Conservation (phyloP, 2,888 invertebrate species). For the Drosophila multiciliata region DNA sequence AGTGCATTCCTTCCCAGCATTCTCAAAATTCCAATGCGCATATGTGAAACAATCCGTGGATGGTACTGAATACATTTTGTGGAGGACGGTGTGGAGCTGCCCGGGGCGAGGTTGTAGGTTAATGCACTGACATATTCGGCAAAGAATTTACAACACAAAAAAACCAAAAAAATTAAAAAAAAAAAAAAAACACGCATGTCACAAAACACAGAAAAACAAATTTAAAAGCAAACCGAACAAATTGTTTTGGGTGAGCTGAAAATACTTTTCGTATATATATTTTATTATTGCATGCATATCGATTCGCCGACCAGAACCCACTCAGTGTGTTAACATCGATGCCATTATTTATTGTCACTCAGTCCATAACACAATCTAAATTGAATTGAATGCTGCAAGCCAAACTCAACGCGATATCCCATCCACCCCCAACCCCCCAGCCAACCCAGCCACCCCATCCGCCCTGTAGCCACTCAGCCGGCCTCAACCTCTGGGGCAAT, state of each 20-base stretch:
- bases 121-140: slow-evolving; percentile 51
- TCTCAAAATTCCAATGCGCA: slow-evolving; percentile 53
- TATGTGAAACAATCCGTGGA: slow-evolving; percentile 46
- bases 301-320: slow-evolving; percentile 27
- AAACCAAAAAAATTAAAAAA: background rate
- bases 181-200: background rate
- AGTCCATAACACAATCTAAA: slow-evolving; percentile 42
- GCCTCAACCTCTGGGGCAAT: no score
- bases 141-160: slow-evolving; percentile 42
- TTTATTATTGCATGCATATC: slow-evolving; percentile 58
- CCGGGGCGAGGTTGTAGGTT: slow-evolving; percentile 39
- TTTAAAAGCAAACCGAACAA: slow-evolving; percentile 23
- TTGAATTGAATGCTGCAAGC: slow-evolving; percentile 31
- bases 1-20: slow-evolving; percentile 35
- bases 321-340: slow-evolving; percentile 41
- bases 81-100: slow-evolving; percentile 1
- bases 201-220: slow-evolving; percentile 4
- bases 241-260: slow-evolving; percentile 44
- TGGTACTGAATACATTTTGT: slow-evolving; percentile 16
- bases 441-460: background rate
- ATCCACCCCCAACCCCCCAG: background rate
- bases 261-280: slow-evolving; percentile 46
- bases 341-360: slow-evolving; percentile 63
- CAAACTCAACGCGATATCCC: no score
- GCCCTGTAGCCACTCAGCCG: background rate